phyloP scores from a whole-genome alignment of 2,888 invertebrate species.

The Oscheius onirici region DNA sequence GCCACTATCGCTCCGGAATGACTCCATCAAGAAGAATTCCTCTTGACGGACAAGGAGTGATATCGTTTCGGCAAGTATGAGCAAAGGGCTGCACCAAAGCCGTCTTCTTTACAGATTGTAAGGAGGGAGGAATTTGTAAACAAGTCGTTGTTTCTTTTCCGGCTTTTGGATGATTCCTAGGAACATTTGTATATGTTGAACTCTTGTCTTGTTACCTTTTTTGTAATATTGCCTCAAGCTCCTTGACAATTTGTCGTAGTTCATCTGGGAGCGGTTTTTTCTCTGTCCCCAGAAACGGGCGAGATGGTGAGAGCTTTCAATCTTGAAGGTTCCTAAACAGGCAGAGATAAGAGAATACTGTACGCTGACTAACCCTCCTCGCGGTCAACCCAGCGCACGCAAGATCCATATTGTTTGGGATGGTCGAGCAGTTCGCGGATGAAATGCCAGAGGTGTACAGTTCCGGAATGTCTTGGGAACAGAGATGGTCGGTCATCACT shows the following conservation, averaged over 20 bases:
- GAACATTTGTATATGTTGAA: background rate
- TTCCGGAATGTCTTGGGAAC: conserved; percentile 57
- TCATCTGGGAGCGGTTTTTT: conserved; percentile 98
- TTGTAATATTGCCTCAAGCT: conserved; percentile 98
- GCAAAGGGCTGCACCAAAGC: background rate
- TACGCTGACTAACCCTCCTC: conserved; percentile 78
- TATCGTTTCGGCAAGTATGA: conserved; percentile 16
- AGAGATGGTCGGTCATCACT: conserved; percentile 44
- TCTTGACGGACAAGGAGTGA: background rate
- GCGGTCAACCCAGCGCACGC: conserved; percentile 96
- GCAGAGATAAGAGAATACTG: background rate
- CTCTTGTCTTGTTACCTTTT: conserved; percentile 81
- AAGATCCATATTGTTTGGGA: conserved; percentile 88
- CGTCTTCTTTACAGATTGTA: conserved; percentile 62
- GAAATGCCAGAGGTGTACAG: conserved; percentile 97
- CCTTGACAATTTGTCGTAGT: conserved; percentile 97
- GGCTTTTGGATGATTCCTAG: conserved; percentile 88
- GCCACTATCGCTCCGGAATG: background rate
- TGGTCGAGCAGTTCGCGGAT: conserved; percentile 90
- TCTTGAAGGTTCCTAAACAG: conserved; percentile 84
- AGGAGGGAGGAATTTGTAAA: conserved; percentile 85
- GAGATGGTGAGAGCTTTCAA: conserved; percentile 95
- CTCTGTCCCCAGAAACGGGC: conserved; percentile 97
- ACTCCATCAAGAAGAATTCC: background rate
- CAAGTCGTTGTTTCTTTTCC: conserved; percentile 93